Evolutionary conservation across 2,888 invertebrate genomes (phyloP).

Genomic region (Cerceris rybyensis): DNA sequence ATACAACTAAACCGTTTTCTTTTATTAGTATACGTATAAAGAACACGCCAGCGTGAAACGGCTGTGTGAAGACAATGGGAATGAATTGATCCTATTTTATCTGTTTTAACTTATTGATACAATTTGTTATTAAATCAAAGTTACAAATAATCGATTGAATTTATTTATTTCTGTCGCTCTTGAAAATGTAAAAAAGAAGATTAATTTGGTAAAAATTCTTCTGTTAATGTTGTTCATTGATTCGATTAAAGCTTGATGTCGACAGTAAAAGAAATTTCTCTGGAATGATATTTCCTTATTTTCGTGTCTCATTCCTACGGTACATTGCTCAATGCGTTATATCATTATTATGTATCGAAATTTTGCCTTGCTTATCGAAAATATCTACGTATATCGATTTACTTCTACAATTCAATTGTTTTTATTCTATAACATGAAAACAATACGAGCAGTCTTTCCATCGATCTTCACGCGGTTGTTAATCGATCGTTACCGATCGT

Average conservation of each 20-base stretch:
- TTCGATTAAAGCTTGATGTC: not conserved
- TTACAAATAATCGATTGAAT: not conserved
- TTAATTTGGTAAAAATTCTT: not conserved
- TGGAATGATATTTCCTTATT: not conserved
- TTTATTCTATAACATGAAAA: not conserved
- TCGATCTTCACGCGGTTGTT: constrained; percentile 53
- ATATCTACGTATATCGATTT: not conserved
- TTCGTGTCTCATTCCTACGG: not conserved
- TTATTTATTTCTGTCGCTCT: constrained; percentile 4
- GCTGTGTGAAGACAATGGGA: constrained; percentile 59
- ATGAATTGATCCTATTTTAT: constrained; percentile 46
- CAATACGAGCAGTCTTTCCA: constrained; percentile 36
- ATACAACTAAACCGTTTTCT: constrained; percentile 58
- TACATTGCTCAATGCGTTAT: too few species aligned
- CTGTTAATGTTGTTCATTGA: constrained; percentile 1
- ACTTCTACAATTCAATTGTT: not conserved
- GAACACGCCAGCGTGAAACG: constrained; percentile 50
- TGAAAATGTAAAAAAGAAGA: constrained; percentile 8
- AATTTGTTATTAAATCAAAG: constrained; percentile 46
- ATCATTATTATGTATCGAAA: too few species aligned
- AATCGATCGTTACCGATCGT: constrained; percentile 42
- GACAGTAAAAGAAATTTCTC: not conserved
- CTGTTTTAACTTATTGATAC: constrained; percentile 33
- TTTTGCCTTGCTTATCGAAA: too few species aligned
- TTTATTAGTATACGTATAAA: constrained; percentile 60